A percentile compares a stretch with the other conserved stretches of the same genome.
Conservation (phyloP, 2,888 invertebrate species). For the Conus canariensis region DNA sequence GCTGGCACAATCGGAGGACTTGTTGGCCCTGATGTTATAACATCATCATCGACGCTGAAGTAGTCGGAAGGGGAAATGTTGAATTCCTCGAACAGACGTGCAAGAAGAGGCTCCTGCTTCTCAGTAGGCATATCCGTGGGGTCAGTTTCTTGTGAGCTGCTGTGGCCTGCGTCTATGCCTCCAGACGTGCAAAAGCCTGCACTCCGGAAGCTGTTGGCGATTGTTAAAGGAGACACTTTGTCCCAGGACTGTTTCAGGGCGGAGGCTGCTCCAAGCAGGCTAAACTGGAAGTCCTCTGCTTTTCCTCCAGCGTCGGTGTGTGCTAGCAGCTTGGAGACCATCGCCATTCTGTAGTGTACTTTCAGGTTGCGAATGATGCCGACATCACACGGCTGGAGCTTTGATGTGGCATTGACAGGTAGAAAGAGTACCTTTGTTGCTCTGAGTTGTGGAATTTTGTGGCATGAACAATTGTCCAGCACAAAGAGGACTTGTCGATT, state of each 20-base stretch:
- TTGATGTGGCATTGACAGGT: constrained; percentile 31
- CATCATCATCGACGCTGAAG: constrained; percentile 16
- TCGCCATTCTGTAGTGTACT: not conserved
- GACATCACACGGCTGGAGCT: constrained; percentile 33
- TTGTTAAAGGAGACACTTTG: constrained; percentile 9
- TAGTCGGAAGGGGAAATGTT: constrained; percentile 25
- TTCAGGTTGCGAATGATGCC: constrained; percentile 34
- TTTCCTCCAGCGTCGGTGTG: constrained; percentile 11
- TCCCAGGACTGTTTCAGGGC: constrained; percentile 15
- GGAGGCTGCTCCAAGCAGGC: constrained; percentile 6
- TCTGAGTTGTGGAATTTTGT: not conserved
- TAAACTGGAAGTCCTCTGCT: not conserved
- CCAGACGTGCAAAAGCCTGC: constrained; percentile 24
- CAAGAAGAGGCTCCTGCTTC: not conserved
- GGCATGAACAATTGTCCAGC: constrained; percentile 8
- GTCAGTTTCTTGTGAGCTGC: not conserved
- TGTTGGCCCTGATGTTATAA: not conserved
- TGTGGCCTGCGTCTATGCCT: not conserved
- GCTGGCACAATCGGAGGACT: not conserved
- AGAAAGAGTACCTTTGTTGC: constrained; percentile 35
- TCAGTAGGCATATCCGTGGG: not conserved
- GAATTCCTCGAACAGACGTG: constrained; percentile 10
- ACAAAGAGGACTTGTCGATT: constrained; percentile 5
- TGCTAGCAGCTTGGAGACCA: constrained; percentile 29
- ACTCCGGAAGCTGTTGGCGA: constrained; percentile 20